These are phyloP conservation scores for Cynodonichthys magdalenae DNA, from an alignment of 2,797 vertebrate genomes.

Conservation along the genomic window DNA sequence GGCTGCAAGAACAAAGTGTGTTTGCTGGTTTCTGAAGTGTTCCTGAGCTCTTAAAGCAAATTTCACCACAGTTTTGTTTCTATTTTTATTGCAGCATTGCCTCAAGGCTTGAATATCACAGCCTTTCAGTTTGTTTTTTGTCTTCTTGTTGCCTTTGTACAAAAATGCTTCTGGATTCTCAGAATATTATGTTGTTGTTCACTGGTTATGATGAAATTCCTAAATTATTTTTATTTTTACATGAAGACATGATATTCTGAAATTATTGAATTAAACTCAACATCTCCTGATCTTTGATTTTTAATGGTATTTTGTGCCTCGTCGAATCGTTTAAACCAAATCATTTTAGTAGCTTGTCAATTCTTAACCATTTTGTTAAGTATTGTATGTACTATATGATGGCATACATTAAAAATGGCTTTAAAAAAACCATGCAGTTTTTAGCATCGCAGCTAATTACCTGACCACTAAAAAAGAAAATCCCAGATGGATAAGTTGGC, in stretches of 20 bases:
- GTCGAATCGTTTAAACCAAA: too few species aligned
- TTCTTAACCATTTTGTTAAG: too few species aligned
- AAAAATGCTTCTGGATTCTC: neutral
- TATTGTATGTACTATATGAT: too few species aligned
- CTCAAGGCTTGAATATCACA: slow-evolving; percentile 1
- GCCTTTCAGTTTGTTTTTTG: slow-evolving; percentile 1
- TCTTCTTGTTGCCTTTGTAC: neutral
- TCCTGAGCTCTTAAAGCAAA: neutral
- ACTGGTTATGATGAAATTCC: neutral
- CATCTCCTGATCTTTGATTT: neutral
- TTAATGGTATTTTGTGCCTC: too few species aligned
- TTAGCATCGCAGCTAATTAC: too few species aligned
- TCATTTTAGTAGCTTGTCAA: too few species aligned
- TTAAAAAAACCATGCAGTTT: too few species aligned
- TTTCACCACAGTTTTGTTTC: slow-evolving; percentile 1
- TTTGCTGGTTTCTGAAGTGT: neutral
- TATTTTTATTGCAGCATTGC: slow-evolving; percentile 9
- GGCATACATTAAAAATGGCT: too few species aligned
- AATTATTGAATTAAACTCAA: neutral
- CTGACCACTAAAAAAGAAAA: too few species aligned
- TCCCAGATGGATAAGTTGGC: too few species aligned
- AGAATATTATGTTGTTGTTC: neutral
- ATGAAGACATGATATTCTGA: too few species aligned
- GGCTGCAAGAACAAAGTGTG: neutral
- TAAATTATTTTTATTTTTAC: neutral